Base-by-base conservation (phyloP, 2,113 vertebrate genomes). In the Sisor rabdophorus region DNA sequence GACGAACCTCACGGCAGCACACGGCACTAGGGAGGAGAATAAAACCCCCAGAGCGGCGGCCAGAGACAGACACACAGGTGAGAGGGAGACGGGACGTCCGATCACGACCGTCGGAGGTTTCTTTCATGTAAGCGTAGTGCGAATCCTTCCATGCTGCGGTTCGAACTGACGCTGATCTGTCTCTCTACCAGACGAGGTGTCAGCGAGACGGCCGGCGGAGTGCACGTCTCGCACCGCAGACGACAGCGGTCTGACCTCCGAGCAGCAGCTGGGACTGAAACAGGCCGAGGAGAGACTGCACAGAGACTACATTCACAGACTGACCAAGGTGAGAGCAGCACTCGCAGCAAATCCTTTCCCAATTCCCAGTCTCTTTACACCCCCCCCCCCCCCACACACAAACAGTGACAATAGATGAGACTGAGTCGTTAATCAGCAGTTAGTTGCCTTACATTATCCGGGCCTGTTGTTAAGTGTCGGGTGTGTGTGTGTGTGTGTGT, bases 221-320 rank as follows among this genome's bases (percentile, higher is more conserved):
- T 82, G 92, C 69, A 55, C 50, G 17, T 64, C 79, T 2, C 86
- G 83, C 59, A 80, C 16, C 2, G n/a, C 61, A 16, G 95, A 94
- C 80, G 95, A 94, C 36, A 90, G 88, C 17, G 84, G 86, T 48
- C 86, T 98, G 78, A 94, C 93, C 76, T 87, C 87, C 30, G 97
- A 99, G 85, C 95, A 99, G 82, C 94, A 96, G 84, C 91, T 99
- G 81, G 97, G 97, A 73, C 94, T 99, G 87, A 95, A 93, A 85
- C 97, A 99, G 92, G 96, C 96, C 2, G 97, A 99, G 90, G 97
- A 98, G 84, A 93, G 96, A 53, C 93, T 99, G 84, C 91, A 92
- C 91, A 94, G 96, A 89, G 97, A 99, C 90, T 96, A 97, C 87
- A 99, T 99, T 85, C 95, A 94, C 87, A 90, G 96, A 59, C 91